Percentiles rank a stretch among this genome's conserved stretches.
These are phyloP conservation scores for Cynopterus sphinx DNA, from an alignment of 2,797 vertebrate species.

Conservation along the genomic window DNA sequence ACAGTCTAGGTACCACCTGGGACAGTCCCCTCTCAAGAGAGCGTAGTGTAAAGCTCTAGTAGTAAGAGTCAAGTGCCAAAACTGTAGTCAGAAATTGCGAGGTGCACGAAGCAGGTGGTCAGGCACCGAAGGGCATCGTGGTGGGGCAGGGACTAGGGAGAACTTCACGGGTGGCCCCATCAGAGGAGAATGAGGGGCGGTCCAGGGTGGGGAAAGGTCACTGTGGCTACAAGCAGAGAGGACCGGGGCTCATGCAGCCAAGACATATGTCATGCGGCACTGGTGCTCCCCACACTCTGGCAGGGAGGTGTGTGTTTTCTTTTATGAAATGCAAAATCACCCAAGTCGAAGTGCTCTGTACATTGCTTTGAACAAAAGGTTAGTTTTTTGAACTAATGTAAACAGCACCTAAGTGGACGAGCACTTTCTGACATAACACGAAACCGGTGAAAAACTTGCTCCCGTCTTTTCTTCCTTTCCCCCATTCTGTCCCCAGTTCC, in stretches of 20 bases:
- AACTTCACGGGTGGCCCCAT: neutral
- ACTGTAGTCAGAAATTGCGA: neutral
- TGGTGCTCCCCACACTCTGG: rapidly evolving
- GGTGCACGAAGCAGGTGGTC: neutral
- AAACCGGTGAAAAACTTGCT: rapidly evolving
- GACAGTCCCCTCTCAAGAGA: neutral
- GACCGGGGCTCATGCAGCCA: rapidly evolving
- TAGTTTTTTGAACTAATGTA: neutral
- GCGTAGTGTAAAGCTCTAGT: neutral
- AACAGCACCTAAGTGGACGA: neutral
- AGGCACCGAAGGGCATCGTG: neutral
- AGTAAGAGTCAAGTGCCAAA: neutral
- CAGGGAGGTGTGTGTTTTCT: rapidly evolving
- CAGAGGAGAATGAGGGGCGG: neutral
- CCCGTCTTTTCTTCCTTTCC: neutral
- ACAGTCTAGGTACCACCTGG: neutral
- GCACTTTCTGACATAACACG: neutral
- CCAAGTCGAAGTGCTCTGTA: neutral
- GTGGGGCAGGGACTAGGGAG: no score
- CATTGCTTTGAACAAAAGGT: neutral
- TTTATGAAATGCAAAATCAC: neutral
- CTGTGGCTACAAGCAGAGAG: neutral
- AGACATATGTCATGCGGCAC: rapidly evolving
- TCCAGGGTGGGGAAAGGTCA: rapidly evolving
- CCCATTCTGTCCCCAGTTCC: neutral